These are phyloP conservation scores for Anguilla rostrata DNA, from an alignment of 2,113 vertebrate species.

Conservation along the genomic window DNA sequence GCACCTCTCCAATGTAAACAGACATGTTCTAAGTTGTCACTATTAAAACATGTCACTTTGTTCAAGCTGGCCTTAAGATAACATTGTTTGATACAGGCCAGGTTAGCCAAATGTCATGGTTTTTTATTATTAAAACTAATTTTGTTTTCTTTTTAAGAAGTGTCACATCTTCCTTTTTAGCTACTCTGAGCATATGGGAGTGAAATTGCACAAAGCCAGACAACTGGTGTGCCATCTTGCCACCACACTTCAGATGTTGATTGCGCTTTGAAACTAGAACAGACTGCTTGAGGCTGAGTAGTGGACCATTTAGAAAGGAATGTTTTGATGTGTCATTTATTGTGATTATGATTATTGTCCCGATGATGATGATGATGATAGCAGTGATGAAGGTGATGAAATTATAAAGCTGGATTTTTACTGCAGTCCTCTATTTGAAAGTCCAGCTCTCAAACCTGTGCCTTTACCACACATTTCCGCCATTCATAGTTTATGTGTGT, in stretches of 20 bases:
- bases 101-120: no score
- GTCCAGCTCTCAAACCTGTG: neutral
- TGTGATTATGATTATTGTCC: neutral
- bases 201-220: no score
- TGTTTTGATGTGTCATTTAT: neutral
- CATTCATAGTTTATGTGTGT: neutral
- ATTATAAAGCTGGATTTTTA: neutral
- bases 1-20: no score
- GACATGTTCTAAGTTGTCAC: no score
- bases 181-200: no score
- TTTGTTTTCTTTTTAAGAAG: no score
- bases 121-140: no score
- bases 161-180: no score
- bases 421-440: neutral
- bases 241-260: neutral
- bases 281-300: neutral
- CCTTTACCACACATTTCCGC: neutral
- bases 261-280: neutral
- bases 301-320: neutral
- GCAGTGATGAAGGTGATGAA: neutral
- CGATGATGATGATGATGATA: neutral
- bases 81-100: no score
- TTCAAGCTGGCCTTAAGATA: no score
- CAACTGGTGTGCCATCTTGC: no score
- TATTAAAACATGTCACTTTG: no score